A percentile compares a stretch with the other conserved stretches of the same genome.
These are phyloP conservation scores for Bombus picipes DNA, from an alignment of 1,140 invertebrate species.

Conservation along the genomic window DNA sequence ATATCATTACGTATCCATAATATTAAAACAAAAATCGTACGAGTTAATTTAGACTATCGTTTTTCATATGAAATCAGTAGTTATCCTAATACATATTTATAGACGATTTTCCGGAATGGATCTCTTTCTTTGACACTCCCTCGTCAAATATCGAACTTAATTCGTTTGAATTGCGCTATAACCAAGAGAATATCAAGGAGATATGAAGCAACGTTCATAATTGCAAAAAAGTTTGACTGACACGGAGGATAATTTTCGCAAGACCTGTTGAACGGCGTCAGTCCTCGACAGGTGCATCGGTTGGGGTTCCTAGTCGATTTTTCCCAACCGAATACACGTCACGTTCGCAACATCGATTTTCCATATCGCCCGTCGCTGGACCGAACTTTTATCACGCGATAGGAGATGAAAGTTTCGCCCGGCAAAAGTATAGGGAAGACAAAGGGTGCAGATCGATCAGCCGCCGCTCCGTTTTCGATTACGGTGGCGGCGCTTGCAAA, in stretches of 20 bases:
- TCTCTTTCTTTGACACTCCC: too few species aligned
- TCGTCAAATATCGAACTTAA: too few species aligned
- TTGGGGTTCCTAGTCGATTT: conserved; percentile 4
- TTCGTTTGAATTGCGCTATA: too few species aligned
- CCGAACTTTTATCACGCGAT: conserved; percentile 31
- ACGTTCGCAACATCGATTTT: conserved; percentile 42
- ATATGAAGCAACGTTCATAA: too few species aligned
- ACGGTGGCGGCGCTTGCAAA: neutral
- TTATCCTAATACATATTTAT: too few species aligned
- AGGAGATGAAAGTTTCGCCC: conserved; percentile 28
- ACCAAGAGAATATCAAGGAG: too few species aligned
- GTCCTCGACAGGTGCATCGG: conserved; percentile 17
- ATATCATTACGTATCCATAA: too few species aligned
- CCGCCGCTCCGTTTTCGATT: neutral
- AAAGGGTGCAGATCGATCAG: conserved; percentile 36
- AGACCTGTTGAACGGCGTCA: conserved; percentile 25
- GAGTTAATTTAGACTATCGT: too few species aligned
- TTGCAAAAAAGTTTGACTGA: neutral
- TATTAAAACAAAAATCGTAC: too few species aligned
- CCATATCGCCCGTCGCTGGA: conserved; percentile 20
- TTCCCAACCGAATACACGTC: conserved; percentile 30
- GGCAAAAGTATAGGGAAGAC: conserved; percentile 22
- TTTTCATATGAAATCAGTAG: too few species aligned
- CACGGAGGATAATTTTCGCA: neutral
- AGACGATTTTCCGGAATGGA: too few species aligned